Percentiles rank a stretch among this genome's conserved stretches.
Conservation (phyloP, 1,140 invertebrate genomes). For the Telenomus remus region DNA sequence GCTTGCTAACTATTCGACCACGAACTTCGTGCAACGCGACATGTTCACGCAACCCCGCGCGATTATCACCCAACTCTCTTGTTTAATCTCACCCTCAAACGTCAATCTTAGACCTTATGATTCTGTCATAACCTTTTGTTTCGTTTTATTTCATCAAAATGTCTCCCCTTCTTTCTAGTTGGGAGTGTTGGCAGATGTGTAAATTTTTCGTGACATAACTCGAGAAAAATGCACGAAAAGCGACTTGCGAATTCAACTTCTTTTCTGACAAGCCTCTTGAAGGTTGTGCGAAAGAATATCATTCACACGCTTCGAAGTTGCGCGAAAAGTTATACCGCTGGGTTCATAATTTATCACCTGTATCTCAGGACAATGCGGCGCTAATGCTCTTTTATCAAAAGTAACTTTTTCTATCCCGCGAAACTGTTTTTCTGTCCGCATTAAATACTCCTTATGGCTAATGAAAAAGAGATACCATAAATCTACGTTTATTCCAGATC, state of each 20-base stretch:
- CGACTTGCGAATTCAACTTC: slow-evolving; percentile 10
- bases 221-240: too few species aligned
- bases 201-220: too few species aligned
- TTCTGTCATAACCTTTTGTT: background rate
- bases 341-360: slow-evolving; percentile 22
- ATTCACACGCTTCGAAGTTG: slow-evolving; percentile 18
- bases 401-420: slow-evolving; percentile 17
- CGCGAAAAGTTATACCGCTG: slow-evolving; percentile 13
- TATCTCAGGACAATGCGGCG: slow-evolving; percentile 8
- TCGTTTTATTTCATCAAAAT: too few species aligned
- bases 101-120: background rate
- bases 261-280: slow-evolving; percentile 12
- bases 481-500: background rate
- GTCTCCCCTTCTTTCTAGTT: too few species aligned
- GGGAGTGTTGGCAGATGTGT: too few species aligned
- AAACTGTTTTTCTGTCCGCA: slow-evolving; percentile 6
- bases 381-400: slow-evolving; percentile 19
- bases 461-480: slow-evolving; percentile 6
- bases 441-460: slow-evolving; percentile 9
- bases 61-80: background rate
- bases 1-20: slow-evolving; percentile 67
- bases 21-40: slow-evolving; percentile 58
- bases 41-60: slow-evolving; percentile 58
- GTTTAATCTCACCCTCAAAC: background rate
- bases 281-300: slow-evolving; percentile 20